Evolutionary conservation across 2,797 vertebrate genomes (phyloP).

Genomic region (Peromyscus attwateri): DNA sequence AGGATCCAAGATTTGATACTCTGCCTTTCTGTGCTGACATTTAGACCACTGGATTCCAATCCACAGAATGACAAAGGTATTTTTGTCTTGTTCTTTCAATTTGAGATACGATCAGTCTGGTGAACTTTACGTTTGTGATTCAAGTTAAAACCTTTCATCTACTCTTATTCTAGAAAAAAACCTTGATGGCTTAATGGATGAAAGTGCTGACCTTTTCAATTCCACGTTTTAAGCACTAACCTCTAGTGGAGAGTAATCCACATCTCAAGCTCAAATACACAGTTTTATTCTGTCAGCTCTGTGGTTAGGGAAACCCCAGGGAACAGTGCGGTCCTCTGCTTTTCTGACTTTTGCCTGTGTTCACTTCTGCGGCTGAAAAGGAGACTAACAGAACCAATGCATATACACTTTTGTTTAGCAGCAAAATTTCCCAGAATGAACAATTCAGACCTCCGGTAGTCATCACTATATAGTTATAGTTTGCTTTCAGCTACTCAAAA

Average conservation of each 20-base stretch:
- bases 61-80: slow-evolving; percentile 69
- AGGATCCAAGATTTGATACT: slow-evolving; percentile 79
- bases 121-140: slow-evolving; percentile 85
- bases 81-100: slow-evolving; percentile 79
- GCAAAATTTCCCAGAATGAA: background rate
- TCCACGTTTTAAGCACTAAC: slow-evolving; percentile 61
- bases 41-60: slow-evolving; percentile 78
- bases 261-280: slow-evolving; percentile 54
- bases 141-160: slow-evolving; percentile 80
- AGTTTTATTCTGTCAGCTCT: background rate
- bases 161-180: slow-evolving; percentile 79
- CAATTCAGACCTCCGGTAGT: background rate
- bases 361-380: background rate
- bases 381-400: background rate
- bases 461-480: background rate
- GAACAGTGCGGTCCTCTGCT: slow-evolving; percentile 4
- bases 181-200: slow-evolving; percentile 84
- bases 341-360: background rate
- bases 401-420: background rate
- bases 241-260: slow-evolving; percentile 64
- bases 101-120: slow-evolving; percentile 78
- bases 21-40: slow-evolving; percentile 81
- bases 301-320: slow-evolving; percentile 12
- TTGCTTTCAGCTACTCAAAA: slow-evolving; percentile 33
- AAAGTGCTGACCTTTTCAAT: slow-evolving; percentile 81